A percentile compares a stretch with the other conserved stretches of the same genome.
These are phyloP conservation scores for Malurus cyaneus DNA, from an alignment of 2,113 vertebrate genomes.

Conservation along the genomic window DNA sequence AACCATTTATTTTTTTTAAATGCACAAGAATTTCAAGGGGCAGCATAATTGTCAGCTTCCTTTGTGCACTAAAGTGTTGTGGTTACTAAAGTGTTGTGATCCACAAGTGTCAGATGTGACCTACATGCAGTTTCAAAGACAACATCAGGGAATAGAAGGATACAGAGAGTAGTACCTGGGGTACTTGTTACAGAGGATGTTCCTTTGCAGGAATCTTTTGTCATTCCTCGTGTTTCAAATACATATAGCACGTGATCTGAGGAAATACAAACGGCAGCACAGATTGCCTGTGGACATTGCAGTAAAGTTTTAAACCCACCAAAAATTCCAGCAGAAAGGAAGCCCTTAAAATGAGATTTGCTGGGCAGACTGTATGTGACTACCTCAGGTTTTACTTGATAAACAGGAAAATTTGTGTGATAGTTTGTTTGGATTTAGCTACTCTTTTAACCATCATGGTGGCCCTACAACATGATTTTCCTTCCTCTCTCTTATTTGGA, in stretches of 20 bases:
- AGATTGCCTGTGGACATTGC: neutral
- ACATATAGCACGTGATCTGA: neutral
- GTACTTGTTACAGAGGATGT: neutral
- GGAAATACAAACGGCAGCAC: neutral
- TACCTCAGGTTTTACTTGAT: neutral
- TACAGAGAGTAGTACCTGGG: neutral
- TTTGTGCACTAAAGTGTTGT: neutral
- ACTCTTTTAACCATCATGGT: slow-evolving; percentile 36
- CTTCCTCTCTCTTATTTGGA: slow-evolving; percentile 40
- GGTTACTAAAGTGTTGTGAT: neutral
- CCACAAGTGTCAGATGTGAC: neutral
- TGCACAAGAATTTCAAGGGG: neutral
- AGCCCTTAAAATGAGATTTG: neutral
- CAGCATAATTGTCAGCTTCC: neutral
- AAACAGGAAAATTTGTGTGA: neutral
- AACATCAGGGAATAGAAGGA: neutral
- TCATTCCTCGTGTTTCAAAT: neutral
- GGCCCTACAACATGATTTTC: slow-evolving; percentile 15
- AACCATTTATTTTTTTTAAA: neutral
- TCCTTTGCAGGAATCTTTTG: neutral
- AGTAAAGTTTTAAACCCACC: neutral
- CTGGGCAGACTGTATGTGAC: neutral
- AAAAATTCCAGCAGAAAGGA: neutral
- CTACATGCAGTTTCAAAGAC: neutral
- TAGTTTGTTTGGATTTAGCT: slow-evolving; percentile 20